Evolutionary conservation across 2,797 vertebrate genomes (phyloP), one percentile per base, ranked within the genome.

Genomic region (Rhinella marina): DNA sequence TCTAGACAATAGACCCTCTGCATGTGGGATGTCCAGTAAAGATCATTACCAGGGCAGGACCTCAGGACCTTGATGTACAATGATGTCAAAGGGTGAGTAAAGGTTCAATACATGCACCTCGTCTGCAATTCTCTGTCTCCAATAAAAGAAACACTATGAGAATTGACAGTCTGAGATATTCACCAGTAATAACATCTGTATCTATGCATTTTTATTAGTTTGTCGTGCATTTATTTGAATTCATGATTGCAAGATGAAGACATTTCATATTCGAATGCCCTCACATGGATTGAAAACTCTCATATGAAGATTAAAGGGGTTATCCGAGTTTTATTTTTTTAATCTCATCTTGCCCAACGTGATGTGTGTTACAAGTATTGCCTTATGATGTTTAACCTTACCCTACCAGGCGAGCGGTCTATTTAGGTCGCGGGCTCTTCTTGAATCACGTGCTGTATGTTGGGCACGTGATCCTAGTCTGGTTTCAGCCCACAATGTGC

Each of bases 191-290:
- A 23, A 50, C 48, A 50, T n/a, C 48, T 75, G 72, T 50, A 52
- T 75, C 72, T 50, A n/a, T n/a, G 72, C 72, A 73, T 75, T 75
- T 75, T 52, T 75, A 75, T 75, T 50, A 52, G 70, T 9, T 11
- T 23, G 41, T 73, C 70, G 48, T 23, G 29, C 70, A 73, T 73
- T 73, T 41, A 73, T 73, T 73, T 73, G 70, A 73, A 73, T 73
- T 73, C 19, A 48, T 73, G 32, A 73, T 21, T 73, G 70, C 32
- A 23, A 73, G 16, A 73, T 73, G 70, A 73, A 73, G 32, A 73
- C 17, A 23, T 73, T 21, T 48, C 32, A 48, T 32, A 41, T 17
- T 48, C 11, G 17, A 73, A 48, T 48, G 70, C 70, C 48, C 19
- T 48, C 32, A 21, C 32, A 23, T 73, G 27, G 27, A 70, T 17